Evolutionary conservation across 2,888 invertebrate genomes (phyloP), one percentile per base, ranked within the genome.

Genomic region (Eudemis profundana): DNA sequence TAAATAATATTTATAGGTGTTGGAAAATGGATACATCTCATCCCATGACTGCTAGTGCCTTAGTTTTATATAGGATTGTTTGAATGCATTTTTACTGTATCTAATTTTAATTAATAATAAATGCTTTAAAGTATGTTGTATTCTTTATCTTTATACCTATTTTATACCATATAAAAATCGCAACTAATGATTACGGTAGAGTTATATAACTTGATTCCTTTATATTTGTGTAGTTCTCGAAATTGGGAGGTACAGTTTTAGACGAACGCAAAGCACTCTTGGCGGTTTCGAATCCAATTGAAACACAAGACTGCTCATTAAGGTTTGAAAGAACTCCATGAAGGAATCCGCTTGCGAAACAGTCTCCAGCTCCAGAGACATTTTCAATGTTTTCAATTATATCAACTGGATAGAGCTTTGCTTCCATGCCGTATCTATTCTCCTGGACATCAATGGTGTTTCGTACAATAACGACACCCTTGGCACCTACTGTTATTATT

Each of bases 331-430:
- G 80, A 77, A 95, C 86, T 0, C 94, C 95, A 19, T 93, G 85
- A 62, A 96, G 94, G 74, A 95, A 94, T 0, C 96, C 96, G 77
- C 95, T 94, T 2, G 94, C 93, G 75, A 95, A 94, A 80, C 96
- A 96, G 78, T 97, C 97, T 1, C 97, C 97, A 17, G 96, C 96
- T 3, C 97, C 97, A n/a, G 96, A 96, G 0, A 96, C 96, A 87
- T 95, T 96, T 56, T 94, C 92, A 12, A 96, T 83, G 56, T 89
- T 74, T 63, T 81, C 64, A 40, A 93, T 67, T 66, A 78, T 73
- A 70, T 84, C 68, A 3, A 84, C 85, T 56, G 87, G 84, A 78
- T 94, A 94, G 51, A 78, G 72, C 61, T 73, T 77, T 29, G 77
- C 75, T 46, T 70, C 57, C 19, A 78, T 42, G 21, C 65, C 59